Percentiles rank a stretch among this genome's conserved stretches.
These are phyloP conservation scores for Bambusicola thoracicus DNA, from an alignment of 2,113 vertebrate genomes.

Conservation along the genomic window DNA sequence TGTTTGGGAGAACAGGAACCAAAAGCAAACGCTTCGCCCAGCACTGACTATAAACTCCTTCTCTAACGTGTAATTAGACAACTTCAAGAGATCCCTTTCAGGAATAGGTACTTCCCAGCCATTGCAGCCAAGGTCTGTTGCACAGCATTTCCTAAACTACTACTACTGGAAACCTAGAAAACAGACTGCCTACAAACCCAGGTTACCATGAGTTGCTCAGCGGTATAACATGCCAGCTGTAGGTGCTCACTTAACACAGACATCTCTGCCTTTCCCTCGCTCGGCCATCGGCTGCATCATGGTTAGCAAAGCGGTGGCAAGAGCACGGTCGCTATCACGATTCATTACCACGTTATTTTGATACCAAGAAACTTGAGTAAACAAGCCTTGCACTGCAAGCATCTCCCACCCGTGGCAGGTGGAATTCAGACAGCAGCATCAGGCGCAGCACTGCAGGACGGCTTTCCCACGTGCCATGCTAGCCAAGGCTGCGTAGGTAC, in stretches of 20 bases:
- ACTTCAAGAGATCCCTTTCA: background rate
- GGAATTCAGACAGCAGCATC: slow-evolving; percentile 22
- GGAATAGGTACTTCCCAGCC: background rate
- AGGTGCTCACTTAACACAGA: background rate
- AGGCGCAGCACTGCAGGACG: slow-evolving; percentile 11
- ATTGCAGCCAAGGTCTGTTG: rapidly evolving
- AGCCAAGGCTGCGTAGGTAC: slow-evolving; percentile 80
- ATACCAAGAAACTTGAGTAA: background rate
- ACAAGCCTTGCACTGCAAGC: background rate
- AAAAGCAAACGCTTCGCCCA: background rate
- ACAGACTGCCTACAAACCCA: background rate
- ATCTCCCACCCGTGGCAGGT: background rate
- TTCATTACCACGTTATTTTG: background rate
- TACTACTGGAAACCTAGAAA: background rate
- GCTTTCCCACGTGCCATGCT: slow-evolving; percentile 83
- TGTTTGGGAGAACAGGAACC: background rate
- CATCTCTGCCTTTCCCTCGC: background rate
- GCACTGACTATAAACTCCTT: background rate
- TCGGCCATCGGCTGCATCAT: background rate
- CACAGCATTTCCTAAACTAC: rapidly evolving
- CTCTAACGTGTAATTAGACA: background rate
- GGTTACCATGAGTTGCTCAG: background rate
- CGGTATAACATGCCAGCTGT: background rate
- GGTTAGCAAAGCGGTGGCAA: slow-evolving; percentile 19
- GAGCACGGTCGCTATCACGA: background rate